Percentiles rank a stretch among this genome's conserved stretches.
Evolutionary conservation across 2,888 invertebrate species (phyloP).

Genomic region (Metacarcinus magister): DNA sequence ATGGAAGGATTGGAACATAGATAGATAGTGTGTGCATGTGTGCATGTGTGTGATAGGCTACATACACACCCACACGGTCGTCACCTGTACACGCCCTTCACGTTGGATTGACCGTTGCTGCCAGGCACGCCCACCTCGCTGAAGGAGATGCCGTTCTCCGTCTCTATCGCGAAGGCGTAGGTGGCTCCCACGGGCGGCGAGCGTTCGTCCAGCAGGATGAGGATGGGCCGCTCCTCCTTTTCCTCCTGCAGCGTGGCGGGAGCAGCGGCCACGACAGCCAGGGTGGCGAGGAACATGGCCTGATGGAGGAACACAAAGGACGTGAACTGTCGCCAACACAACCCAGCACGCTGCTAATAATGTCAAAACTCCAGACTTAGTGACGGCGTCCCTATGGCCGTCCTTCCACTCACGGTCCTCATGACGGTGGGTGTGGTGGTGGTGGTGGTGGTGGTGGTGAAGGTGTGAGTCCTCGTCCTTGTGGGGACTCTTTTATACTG

Average conservation of each 20-base stretch:
- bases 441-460: background rate
- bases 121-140: constrained; percentile 67
- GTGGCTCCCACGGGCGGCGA: constrained; percentile 50
- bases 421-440: background rate
- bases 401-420: constrained; percentile 42
- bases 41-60: background rate
- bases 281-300: constrained; percentile 10
- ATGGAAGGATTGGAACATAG: background rate
- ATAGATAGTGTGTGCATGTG: background rate
- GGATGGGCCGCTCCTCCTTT: constrained; percentile 56
- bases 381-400: background rate
- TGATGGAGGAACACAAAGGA: background rate
- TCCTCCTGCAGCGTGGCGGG: constrained; percentile 50
- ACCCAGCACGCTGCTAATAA: background rate
- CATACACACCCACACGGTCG: background rate
- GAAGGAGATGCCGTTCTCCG: constrained; percentile 71
- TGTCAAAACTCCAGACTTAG: too few species aligned
- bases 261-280: constrained; percentile 52
- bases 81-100: constrained; percentile 73
- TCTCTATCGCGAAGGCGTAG: constrained; percentile 70
- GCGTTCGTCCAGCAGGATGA: constrained; percentile 67
- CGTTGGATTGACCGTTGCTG: constrained; percentile 66
- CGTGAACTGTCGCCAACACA: background rate
- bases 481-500: constrained; percentile 3
- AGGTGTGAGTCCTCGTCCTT: background rate